A percentile compares a stretch with the other conserved stretches of the same genome.
These are phyloP conservation scores for Gadopsis marmoratus DNA, from an alignment of 2,797 vertebrate species.

Conservation along the genomic window DNA sequence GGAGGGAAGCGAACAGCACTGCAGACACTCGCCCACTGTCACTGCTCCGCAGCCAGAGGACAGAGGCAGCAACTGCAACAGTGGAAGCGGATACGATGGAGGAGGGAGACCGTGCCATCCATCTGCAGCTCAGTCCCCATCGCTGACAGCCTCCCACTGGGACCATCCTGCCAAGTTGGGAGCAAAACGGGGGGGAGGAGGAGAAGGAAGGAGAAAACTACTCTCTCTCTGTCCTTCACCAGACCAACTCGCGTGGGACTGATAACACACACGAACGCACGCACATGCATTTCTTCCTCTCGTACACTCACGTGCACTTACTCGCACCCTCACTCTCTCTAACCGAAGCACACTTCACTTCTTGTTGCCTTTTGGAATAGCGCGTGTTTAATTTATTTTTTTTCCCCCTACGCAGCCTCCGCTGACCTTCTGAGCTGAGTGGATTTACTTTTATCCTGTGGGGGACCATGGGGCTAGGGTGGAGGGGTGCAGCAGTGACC, in stretches of 20 bases:
- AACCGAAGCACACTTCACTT: slow-evolving; percentile 56
- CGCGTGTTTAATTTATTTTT: slow-evolving; percentile 1
- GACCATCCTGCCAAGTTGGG: slow-evolving; percentile 67
- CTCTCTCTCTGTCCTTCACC: slow-evolving; percentile 58
- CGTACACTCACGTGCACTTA: slow-evolving; percentile 30
- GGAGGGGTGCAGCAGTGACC: slow-evolving; percentile 75
- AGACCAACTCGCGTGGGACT: slow-evolving; percentile 72
- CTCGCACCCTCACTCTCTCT: slow-evolving; percentile 34
- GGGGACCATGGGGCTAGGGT: slow-evolving; percentile 86
- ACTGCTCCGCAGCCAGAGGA: slow-evolving; percentile 87
- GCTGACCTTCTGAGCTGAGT: slow-evolving; percentile 73
- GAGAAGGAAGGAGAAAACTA: slow-evolving; percentile 42
- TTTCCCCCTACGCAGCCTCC: slow-evolving; percentile 21
- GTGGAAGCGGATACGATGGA: slow-evolving; percentile 66
- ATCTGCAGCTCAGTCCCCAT: slow-evolving; percentile 74
- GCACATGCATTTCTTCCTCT: slow-evolving; percentile 33
- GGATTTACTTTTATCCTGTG: slow-evolving; percentile 84
- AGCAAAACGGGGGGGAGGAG: slow-evolving; percentile 18
- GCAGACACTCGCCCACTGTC: slow-evolving; percentile 83
- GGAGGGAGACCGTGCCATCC: slow-evolving; percentile 84
- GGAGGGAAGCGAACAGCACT: slow-evolving; percentile 79
- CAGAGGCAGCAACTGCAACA: slow-evolving; percentile 78
- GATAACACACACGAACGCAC: slow-evolving; percentile 28
- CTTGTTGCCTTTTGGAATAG: slow-evolving; percentile 49
- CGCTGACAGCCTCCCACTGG: slow-evolving; percentile 81